Conservation (phyloP, 2,797 vertebrate species). For the Argya squamiceps region DNA sequence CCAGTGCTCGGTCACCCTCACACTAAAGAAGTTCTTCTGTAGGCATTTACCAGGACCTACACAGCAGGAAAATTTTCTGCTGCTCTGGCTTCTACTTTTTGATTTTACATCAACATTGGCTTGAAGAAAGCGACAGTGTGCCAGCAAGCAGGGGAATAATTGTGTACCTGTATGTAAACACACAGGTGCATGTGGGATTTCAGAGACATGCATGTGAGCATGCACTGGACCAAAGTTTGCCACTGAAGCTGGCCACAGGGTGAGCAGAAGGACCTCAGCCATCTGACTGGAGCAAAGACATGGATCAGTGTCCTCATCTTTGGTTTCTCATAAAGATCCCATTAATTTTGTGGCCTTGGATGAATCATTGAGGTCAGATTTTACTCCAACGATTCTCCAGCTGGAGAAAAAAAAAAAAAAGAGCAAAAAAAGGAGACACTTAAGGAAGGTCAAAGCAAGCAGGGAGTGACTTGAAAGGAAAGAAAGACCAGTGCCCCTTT, state of each 20-base stretch:
- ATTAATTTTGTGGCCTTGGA: not conserved
- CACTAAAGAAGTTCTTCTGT: not conserved
- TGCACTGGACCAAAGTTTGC: not conserved
- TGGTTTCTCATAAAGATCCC: not conserved
- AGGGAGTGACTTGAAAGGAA: not conserved
- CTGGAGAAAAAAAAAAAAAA: not conserved
- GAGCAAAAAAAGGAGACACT: not conserved
- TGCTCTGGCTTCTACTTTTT: not conserved
- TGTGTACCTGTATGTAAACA: accelerated
- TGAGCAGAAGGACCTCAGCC: not conserved
- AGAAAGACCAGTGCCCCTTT: not conserved
- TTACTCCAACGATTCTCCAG: not conserved
- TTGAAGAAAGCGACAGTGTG: accelerated
- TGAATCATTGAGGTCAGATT: not conserved
- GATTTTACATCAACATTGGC: not conserved
- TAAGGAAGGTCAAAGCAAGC: not conserved
- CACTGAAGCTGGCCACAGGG: accelerated
- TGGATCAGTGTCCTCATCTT: not conserved
- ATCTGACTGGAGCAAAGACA: not conserved
- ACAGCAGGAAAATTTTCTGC: not conserved
- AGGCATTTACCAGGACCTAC: not conserved
- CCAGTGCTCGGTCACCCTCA: not conserved
- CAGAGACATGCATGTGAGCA: not conserved
- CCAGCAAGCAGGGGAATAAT: not conserved
- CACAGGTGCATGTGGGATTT: not conserved